These are phyloP conservation scores for Euglossa dilemma DNA, from an alignment of 1,140 invertebrate genomes.

Conservation along the genomic window DNA sequence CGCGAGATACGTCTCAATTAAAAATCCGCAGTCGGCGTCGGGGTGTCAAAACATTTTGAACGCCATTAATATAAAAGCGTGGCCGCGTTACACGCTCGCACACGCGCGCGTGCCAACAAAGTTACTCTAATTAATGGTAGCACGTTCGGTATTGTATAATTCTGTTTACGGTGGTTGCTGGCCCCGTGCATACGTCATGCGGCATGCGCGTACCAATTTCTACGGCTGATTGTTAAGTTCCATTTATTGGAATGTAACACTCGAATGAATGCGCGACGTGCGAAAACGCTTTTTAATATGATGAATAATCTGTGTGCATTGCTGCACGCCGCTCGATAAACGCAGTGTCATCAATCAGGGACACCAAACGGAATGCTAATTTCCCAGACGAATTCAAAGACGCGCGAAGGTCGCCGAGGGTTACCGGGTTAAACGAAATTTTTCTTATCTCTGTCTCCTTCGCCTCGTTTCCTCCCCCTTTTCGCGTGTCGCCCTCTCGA, in stretches of 20 bases:
- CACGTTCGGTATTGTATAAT: constrained; percentile 67
- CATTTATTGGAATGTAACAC: constrained; percentile 66
- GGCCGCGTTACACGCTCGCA: constrained; percentile 31
- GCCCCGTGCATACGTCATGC: constrained; percentile 36
- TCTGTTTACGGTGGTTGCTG: constrained; percentile 57
- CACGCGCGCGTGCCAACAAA: constrained; percentile 46
- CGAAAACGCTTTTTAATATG: constrained; percentile 66
- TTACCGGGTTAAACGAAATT: background rate
- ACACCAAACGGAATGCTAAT: constrained; percentile 58
- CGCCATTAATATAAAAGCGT: constrained; percentile 62
- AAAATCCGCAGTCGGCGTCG: constrained; percentile 55
- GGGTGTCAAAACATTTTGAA: constrained; percentile 64
- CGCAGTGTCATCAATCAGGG: constrained; percentile 64
- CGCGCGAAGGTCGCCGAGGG: background rate
- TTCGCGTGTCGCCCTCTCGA: background rate
- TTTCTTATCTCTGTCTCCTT: background rate
- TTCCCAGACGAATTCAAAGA: constrained; percentile 49
- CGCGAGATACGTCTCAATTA: constrained; percentile 63
- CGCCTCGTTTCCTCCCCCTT: background rate
- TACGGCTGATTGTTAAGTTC: constrained; percentile 62
- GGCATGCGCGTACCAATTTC: constrained; percentile 53
- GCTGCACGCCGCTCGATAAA: constrained; percentile 55
- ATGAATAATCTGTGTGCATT: constrained; percentile 58
- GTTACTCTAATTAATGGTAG: constrained; percentile 68
- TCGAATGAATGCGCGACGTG: constrained; percentile 53